phyloP scores from a whole-genome alignment of 2,888 invertebrate species.

The Phorcus lineatus region DNA sequence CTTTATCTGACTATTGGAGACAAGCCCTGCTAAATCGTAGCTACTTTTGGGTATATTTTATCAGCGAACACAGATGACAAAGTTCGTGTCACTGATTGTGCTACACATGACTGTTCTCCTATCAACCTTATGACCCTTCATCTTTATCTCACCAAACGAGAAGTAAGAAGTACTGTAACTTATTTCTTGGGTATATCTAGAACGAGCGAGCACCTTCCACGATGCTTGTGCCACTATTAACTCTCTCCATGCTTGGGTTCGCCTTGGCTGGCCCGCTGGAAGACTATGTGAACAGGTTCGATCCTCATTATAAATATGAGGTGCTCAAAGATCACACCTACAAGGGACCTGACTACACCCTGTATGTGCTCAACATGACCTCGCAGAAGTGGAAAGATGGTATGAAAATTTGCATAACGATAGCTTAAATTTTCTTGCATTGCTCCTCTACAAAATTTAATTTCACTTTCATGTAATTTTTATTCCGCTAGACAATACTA shows the following conservation, averaged over 20 bases:
- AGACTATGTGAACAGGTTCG: conserved; percentile 55
- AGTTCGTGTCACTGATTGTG: neutral
- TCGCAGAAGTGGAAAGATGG: conserved; percentile 63
- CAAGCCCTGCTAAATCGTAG: too few relatives aligned
- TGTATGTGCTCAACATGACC: conserved; percentile 61
- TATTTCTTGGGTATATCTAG: too few relatives aligned
- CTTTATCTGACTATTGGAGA: too few relatives aligned
- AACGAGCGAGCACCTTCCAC: too few relatives aligned
- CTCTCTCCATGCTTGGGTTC: neutral
- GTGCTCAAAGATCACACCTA: conserved; percentile 37
- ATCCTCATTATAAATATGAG: conserved; percentile 54
- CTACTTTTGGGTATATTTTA: neutral
- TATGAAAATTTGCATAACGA: conserved; percentile 25
- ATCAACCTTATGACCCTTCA: neutral
- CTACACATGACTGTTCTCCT: neutral
- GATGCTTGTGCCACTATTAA: too few relatives aligned
- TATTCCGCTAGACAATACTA: too few relatives aligned
- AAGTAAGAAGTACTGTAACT: too few relatives aligned
- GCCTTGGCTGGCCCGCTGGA: conserved; percentile 47
- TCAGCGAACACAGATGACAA: neutral
- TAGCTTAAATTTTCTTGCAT: too few relatives aligned
- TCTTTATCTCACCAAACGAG: neutral
- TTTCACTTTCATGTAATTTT: too few relatives aligned
- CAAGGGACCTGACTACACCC: conserved; percentile 47
- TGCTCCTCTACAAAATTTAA: too few relatives aligned